phyloP scores from a whole-genome alignment of 1,140 invertebrate genomes.

The Ceratosolen solmsi region DNA sequence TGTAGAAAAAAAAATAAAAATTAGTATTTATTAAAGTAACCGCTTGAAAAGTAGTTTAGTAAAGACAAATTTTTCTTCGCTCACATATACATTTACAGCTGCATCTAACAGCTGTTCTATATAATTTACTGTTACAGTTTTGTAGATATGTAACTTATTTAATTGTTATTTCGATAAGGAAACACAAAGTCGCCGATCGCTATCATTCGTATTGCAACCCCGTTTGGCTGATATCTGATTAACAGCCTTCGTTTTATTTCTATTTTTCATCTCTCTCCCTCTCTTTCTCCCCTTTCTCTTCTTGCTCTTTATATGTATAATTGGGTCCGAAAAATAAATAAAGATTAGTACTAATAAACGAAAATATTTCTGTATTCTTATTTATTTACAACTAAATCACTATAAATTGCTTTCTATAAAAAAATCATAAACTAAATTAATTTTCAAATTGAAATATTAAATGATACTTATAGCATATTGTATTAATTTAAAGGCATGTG shows the following conservation, averaged over 20 bases:
- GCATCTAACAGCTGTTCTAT: conserved; percentile 27
- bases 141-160: conserved; percentile 41
- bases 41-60: conserved; percentile 1
- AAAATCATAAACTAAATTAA: conserved; percentile 8
- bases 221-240: conserved; percentile 24
- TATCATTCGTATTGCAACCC: not conserved
- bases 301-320: not conserved
- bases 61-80: conserved; percentile 29
- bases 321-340: conserved; percentile 20
- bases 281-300: not conserved
- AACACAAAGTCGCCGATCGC: conserved; percentile 44
- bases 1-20: not conserved
- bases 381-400: conserved; percentile 42
- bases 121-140: conserved; percentile 44
- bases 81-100: conserved; percentile 10
- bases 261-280: conserved; percentile 8
- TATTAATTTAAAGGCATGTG: not conserved
- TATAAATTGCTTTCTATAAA: conserved; percentile 27
- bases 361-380: not conserved
- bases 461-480: not conserved
- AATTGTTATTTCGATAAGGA: conserved; percentile 46
- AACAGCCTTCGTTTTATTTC: conserved; percentile 18
- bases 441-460: conserved; percentile 28
- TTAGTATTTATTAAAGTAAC: conserved; percentile 12
- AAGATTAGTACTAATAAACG: conserved; percentile 40